Base-by-base conservation (phyloP, 1,140 invertebrate species). In the Trissolcus basalis region DNA sequence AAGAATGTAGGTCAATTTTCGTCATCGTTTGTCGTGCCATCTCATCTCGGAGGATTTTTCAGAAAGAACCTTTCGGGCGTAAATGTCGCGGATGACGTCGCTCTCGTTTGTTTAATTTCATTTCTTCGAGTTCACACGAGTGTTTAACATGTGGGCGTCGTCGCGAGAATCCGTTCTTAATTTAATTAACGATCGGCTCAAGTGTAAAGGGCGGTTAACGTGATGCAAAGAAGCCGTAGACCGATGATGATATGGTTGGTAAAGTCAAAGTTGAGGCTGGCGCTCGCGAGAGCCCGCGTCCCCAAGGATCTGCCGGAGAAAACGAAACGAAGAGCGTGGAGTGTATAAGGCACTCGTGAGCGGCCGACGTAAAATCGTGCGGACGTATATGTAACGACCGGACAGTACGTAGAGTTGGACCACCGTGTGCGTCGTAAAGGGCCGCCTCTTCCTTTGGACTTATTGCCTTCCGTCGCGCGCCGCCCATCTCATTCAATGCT, bases 401-500 rank as follows among this genome's bases (percentile, higher is more conserved):
- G 43, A 59, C 59, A 72, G 64, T 69, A 61, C 59, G 41, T 71
- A 75, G 67, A 44, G 41, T 45, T 64, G 55, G 79, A 81, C 82
- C 82, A 83, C 78, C 77, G 63, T 81, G 79, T 36, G 64, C 61
- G 80, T 78, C 69, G 72, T 79, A 80, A 79, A 81, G 79, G 78
- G 71, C 69, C 72, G 60, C 67, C 67, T 55, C 80, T 77, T 81
- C 81, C 76, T 71, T 70, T 71, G 77, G 64, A 82, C 79, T 83
- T 85, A 83, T 83, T 80, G 81, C 78, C 82, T 75, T 69, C 70
- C 69, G 71, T 61, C 80, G 78, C 70, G 78, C 81, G 77, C 80
- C 83, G 85, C 78, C 81, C 82, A 85, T 83, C 85, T 86, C 85
- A 88, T 88, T 88, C 87, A 88, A 89, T 89, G 87, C 86, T 89